A percentile compares a stretch with the other conserved stretches of the same genome.
Evolutionary conservation across 2,797 vertebrate genomes (phyloP).

Genomic region (Smutsia gigantea): DNA sequence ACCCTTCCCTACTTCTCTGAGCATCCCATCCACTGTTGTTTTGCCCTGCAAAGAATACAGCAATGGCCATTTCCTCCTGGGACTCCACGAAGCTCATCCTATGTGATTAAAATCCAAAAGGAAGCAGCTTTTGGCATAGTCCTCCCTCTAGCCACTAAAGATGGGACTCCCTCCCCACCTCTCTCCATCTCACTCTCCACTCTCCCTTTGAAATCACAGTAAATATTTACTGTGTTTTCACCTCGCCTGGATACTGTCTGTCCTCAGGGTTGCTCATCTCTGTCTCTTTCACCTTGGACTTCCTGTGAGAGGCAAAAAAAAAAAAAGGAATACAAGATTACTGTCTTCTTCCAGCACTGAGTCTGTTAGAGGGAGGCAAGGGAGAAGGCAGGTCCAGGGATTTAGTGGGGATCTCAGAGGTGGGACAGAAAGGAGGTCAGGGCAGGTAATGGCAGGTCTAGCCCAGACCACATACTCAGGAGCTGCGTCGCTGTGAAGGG

Average conservation of each 20-base stretch:
- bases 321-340: neutral
- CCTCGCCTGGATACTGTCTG: neutral
- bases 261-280: conserved; percentile 48
- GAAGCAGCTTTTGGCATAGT: neutral
- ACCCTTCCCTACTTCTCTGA: neutral
- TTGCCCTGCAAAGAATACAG: neutral
- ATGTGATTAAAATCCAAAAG: neutral
- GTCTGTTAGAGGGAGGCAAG: neutral
- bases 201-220: conserved; percentile 53
- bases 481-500: neutral
- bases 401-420: neutral
- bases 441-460: neutral
- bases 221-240: conserved; percentile 47
- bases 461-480: neutral
- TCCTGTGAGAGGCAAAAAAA: neutral
- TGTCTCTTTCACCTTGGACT: conserved; percentile 57
- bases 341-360: neutral
- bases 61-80: neutral
- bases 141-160: neutral
- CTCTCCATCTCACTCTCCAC: neutral
- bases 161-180: neutral
- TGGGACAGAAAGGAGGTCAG: neutral
- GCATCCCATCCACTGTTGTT: neutral
- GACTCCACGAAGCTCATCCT: neutral
- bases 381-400: neutral